Percentiles rank a stretch among this genome's conserved stretches.
phyloP scores from a whole-genome alignment of 2,113 vertebrate species.

The Speoplatyrhinus poulsoni region DNA sequence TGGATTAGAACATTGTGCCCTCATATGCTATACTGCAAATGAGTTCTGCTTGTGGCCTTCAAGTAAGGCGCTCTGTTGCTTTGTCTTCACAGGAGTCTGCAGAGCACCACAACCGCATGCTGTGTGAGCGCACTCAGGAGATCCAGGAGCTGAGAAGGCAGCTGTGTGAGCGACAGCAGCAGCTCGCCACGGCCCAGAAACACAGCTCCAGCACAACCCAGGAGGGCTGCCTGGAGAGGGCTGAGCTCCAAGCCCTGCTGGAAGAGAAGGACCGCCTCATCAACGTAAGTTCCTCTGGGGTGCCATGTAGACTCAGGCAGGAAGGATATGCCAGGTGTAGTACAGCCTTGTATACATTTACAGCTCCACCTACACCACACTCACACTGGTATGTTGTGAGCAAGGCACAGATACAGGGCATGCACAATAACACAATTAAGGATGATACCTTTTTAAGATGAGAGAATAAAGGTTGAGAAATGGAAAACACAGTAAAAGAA shows the following conservation, averaged over 20 bases:
- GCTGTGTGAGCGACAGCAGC: constrained; percentile 66
- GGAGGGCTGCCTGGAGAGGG: constrained; percentile 63
- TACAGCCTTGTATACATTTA: no score
- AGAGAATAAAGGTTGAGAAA: no score
- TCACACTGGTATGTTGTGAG: no score
- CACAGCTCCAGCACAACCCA: constrained; percentile 61
- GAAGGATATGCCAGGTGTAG: no score
- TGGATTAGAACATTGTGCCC: neutral
- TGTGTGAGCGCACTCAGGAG: constrained; percentile 71
- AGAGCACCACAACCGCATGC: constrained; percentile 72
- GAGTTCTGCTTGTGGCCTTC: neutral
- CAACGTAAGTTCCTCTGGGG: constrained; percentile 66
- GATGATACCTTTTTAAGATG: no score
- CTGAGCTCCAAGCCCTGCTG: constrained; percentile 66
- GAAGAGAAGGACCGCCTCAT: constrained; percentile 76
- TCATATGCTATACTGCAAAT: neutral
- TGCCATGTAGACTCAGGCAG: constrained; percentile 9
- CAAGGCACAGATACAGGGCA: neutral
- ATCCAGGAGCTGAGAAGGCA: constrained; percentile 73
- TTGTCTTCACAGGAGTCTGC: constrained; percentile 67
- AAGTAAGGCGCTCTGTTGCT: neutral
- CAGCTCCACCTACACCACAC: no score
- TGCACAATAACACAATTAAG: no score
- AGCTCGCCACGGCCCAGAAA: constrained; percentile 62
- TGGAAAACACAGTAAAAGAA: no score